A percentile compares a stretch with the other conserved stretches of the same genome.
Conservation (phyloP, 2,888 invertebrate genomes). For the Limnephilus lunatus region DNA sequence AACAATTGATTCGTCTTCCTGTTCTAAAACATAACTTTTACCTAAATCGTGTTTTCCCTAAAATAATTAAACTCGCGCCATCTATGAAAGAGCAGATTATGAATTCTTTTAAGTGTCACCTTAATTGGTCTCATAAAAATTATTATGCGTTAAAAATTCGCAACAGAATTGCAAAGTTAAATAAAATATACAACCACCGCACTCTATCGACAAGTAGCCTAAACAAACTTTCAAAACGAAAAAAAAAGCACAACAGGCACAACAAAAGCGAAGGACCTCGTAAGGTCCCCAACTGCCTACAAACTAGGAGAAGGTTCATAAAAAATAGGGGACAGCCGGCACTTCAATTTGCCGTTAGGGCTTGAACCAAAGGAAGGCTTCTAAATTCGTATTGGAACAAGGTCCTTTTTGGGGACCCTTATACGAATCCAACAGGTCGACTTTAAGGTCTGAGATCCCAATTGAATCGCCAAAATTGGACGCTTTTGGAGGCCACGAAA, state of each 20-base stretch:
- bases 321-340: conserved; percentile 39
- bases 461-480: conserved; percentile 41
- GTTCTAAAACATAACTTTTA: too few relatives aligned
- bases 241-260: conserved; percentile 36
- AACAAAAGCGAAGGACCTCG: conserved; percentile 52
- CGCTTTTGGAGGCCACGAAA: conserved; percentile 12
- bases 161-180: not conserved
- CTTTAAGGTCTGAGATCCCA: conserved; percentile 16
- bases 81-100: too few relatives aligned
- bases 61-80: too few relatives aligned
- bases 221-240: conserved; percentile 43
- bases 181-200: conserved; percentile 36
- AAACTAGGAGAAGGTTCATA: conserved; percentile 51
- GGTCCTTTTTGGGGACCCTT: conserved; percentile 37
- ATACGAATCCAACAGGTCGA: conserved; percentile 60
- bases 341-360: conserved; percentile 32
- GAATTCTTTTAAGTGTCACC: too few relatives aligned
- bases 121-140: not conserved
- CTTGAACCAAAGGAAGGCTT: conserved; percentile 3
- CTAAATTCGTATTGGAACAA: conserved; percentile 30
- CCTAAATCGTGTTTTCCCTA: too few relatives aligned
- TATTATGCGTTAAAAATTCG: not conserved
- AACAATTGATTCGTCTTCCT: too few relatives aligned
- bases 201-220: conserved; percentile 63
- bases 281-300: conserved; percentile 43